Base-by-base conservation (phyloP, 2,888 invertebrate species). In the Temnothorax unifasciatus region DNA sequence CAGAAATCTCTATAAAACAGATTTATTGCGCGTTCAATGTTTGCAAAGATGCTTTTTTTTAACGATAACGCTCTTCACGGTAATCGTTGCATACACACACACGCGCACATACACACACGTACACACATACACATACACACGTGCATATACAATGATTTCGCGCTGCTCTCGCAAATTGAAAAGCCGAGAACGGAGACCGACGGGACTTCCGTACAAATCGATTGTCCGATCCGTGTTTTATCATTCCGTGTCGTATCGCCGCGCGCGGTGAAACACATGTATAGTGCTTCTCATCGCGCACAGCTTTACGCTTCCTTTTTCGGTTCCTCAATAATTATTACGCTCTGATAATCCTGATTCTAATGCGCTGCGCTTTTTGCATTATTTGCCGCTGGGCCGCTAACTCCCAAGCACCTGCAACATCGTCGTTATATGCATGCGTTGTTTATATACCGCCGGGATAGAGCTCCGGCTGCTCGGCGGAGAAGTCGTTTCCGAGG, bases 401-500 rank as follows among this genome's bases (percentile, higher is more conserved):
- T 18, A 54, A 76, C 82, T 44, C 25, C 34, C 64, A 52, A 8
- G 75, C 63, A 59, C 25, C 79, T 57, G 77, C 69, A 66, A 66
- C 44, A 54, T 29, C 75, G 75, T 59, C 54, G 59, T 66, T 75
- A 47, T 29, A 57, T 57, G 82, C 66, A 66, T 54, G 64, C 76
- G 75, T 64, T 64, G 57, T 54, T 82, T 66, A 76, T 82, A 54
- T 57, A 54, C 64, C 71, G 54, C 18, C 77, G 68, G 68, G 77
- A 68, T 77, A 68, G 29, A 68, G 29, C 66, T 68, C 66, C 41
- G 47, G 59, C 47, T 61, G 61, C 47, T 41, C 59, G 66, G 52
- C 57, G 82, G 25, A 57, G 41, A 66, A 76, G 82, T 66, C 82
- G 76, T 76, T 69, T 71, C 69, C 63, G 63, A 63, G 57, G 13